phyloP scores from a whole-genome alignment of 2,797 vertebrate species.

The Triplophysa bombifrons region DNA sequence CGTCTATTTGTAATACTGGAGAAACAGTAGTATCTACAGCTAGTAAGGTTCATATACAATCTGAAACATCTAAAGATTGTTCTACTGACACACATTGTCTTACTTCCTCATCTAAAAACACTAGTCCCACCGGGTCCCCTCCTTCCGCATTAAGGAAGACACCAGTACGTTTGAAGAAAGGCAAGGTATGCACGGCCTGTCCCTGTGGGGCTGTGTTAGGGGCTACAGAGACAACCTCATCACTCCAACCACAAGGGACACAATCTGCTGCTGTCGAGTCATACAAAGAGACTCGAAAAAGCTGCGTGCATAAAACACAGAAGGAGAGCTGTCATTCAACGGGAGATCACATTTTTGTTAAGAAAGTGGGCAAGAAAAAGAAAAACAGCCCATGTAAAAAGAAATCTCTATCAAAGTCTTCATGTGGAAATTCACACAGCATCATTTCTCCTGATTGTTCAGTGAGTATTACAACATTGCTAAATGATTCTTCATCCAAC shows the following conservation, averaged over 20 bases:
- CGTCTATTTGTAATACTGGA: neutral
- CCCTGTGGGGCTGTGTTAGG: constrained; percentile 65
- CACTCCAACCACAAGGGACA: constrained; percentile 26
- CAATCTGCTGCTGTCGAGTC: neutral
- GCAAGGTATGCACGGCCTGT: constrained; percentile 61
- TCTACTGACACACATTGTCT: neutral
- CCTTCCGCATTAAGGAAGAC: constrained; percentile 36
- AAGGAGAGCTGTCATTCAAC: neutral
- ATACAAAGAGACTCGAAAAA: neutral
- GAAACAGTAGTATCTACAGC: neutral
- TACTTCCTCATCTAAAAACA: neutral
- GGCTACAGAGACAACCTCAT: constrained; percentile 19
- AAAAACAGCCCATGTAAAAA: neutral
- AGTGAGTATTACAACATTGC: neutral
- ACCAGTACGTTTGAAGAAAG: constrained; percentile 22
- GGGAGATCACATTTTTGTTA: neutral
- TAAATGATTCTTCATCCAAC: neutral
- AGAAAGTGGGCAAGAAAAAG: neutral
- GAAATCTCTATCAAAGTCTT: neutral
- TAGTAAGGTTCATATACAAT: neutral
- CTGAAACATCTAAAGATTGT: constrained; percentile 5
- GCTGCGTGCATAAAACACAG: constrained; percentile 2
- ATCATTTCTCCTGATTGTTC: neutral
- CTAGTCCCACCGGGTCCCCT: neutral
- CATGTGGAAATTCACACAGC: neutral